phyloP scores from a whole-genome alignment of 2,113 vertebrate species.

The Mixornis gularis region DNA sequence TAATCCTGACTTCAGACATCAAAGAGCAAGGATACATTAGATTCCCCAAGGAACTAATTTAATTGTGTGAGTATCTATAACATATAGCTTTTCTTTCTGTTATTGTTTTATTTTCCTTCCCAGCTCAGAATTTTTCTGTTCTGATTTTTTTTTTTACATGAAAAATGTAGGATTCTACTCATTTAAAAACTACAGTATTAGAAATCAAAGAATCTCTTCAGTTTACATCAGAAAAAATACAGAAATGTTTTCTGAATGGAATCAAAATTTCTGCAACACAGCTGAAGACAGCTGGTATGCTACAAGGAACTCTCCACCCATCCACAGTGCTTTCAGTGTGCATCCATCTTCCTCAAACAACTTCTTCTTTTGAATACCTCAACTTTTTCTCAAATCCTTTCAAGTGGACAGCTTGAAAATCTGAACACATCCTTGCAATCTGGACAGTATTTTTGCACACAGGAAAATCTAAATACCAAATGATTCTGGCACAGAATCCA shows the following conservation, averaged over 20 bases:
- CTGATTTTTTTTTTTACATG: background rate
- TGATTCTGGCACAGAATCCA: background rate
- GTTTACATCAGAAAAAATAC: background rate
- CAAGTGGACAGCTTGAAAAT: background rate
- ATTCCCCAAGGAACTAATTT: conserved; percentile 50
- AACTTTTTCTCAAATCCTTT: background rate
- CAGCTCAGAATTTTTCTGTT: background rate
- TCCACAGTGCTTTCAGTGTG: background rate
- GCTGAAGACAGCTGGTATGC: background rate
- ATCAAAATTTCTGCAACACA: background rate
- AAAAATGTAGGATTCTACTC: background rate
- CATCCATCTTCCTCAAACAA: background rate
- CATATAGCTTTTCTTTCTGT: background rate
- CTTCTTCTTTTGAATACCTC: background rate
- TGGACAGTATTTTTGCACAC: background rate
- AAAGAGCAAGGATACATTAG: conserved; percentile 48
- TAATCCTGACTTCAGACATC: conserved; percentile 63
- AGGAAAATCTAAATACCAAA: background rate
- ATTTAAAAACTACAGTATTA: background rate
- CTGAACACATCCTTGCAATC: background rate
- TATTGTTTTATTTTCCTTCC: background rate
- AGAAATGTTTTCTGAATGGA: background rate
- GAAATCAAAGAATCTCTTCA: background rate
- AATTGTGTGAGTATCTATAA: conserved; percentile 43
- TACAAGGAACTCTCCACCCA: background rate